Evolutionary conservation across 2,797 vertebrate species (phyloP), one percentile per base, ranked within the genome.

Genomic region (Schizopygopsis pylzovi): DNA sequence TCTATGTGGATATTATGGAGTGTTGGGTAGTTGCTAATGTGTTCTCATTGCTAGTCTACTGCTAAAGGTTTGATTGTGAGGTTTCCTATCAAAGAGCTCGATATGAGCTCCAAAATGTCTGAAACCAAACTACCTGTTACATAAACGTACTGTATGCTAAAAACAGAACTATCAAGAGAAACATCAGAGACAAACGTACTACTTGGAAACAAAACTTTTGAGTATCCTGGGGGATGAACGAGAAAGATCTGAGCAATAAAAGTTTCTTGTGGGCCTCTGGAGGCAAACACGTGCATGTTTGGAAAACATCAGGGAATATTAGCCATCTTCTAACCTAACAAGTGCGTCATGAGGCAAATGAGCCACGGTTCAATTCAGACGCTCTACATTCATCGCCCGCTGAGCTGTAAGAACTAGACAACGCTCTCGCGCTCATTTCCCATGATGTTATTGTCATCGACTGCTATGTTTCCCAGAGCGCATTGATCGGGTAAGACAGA

Each of bases 361-460:
- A 79, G 10, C 39, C 54, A 65, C 68, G 3, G 56, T 56, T 73
- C 54, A 81, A 81, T 81, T 75, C 33, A 85, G 59, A 67, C 6
- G 4, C 45, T 63, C 12, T 80, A 63, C 45, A 7, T 41, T 2
- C 41, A 63, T 45, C 13, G 47, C 71, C 79, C 12, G 68, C 43
- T 52, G 54, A 22, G 56, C 61, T 49, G 56, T 47, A 54, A 63
- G 13, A 75, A 54, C 4, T n/a, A 68, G 12, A 65, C n/a, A 52
- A 41, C 9, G 8, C 70, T 59, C 67, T 33, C 43, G 1, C 43
- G 20, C 68, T 78, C 47, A 82, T 79, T 83, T 52, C 68, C 39
- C 8, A 16, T 83, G 82, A 83, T 87, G 37, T 79, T 61, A 87
- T 87, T 52, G 28, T 75, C 59, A 87, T 83, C 67, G 81, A 87